Conservation (phyloP, 1,140 invertebrate species). For the Leucophenga varia region DNA sequence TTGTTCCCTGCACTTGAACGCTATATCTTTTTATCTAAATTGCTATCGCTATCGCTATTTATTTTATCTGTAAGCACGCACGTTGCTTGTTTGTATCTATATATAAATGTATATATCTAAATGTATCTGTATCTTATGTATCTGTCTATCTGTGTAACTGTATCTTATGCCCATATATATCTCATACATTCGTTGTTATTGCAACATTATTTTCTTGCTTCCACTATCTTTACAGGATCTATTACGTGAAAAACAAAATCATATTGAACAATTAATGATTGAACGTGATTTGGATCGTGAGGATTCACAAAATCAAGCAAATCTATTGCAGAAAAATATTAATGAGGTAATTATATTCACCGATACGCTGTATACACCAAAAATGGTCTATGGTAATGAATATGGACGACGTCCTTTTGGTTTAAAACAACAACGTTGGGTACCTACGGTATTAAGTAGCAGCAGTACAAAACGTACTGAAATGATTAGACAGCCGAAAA, state of each 20-base stretch:
- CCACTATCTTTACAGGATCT: slow-evolving; percentile 67
- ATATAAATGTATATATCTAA: background rate
- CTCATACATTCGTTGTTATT: too few relatives aligned
- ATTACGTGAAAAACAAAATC: slow-evolving; percentile 88
- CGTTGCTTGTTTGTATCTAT: too few relatives aligned
- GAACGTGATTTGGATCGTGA: slow-evolving; percentile 87
- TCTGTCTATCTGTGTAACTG: background rate
- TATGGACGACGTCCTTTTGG: slow-evolving; percentile 4
- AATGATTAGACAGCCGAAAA: too few relatives aligned
- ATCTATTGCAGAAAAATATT: slow-evolving; percentile 56
- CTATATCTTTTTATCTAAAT: too few relatives aligned
- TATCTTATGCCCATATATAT: too few relatives aligned
- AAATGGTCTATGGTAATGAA: slow-evolving; percentile 27
- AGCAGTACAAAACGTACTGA: too few relatives aligned
- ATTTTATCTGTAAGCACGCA: too few relatives aligned
- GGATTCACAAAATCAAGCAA: slow-evolving; percentile 66
- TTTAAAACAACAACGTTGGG: slow-evolving; percentile 3
- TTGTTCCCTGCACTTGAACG: too few relatives aligned
- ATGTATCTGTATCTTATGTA: background rate
- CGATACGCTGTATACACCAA: slow-evolving; percentile 49
- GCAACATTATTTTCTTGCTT: slow-evolving; percentile 9
- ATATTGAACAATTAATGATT: slow-evolving; percentile 85
- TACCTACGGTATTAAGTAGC: too few relatives aligned
- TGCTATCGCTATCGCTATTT: too few relatives aligned
- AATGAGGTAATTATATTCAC: slow-evolving; percentile 56